Base-by-base conservation (phyloP, 2,888 invertebrate genomes). In the Sabatieria punctata region DNA sequence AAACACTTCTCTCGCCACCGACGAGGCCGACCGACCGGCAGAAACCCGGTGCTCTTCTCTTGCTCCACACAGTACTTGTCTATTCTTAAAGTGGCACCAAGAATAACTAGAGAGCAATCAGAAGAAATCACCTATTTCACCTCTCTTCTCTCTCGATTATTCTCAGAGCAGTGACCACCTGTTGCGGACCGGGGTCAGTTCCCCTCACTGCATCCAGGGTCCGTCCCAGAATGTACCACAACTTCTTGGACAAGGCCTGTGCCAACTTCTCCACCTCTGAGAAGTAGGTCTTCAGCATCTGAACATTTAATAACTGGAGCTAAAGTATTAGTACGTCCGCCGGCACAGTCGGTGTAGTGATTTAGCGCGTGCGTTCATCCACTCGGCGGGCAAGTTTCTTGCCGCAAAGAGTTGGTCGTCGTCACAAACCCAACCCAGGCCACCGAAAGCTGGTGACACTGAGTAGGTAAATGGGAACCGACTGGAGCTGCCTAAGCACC, bases 71-170 rank as follows among this genome's bases (percentile, higher is more conserved):
- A 84, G 69, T 83, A 81, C 57, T 78, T 77, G 72, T 97, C 97
- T 27, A 85, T 80, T 44, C 61, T 59, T 43, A 25, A 33, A 11
- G 13, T 33, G 33, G 33, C 33, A n/a, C 13, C 33, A 33, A n/a
- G 11, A n/a, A 11, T n/a, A n/a, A 33, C 11, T 13, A 33, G n/a
- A 33, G n/a, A 33, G n/a, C 33, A 33, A 33, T 13, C n/a, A n/a
- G 33, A 33, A 33, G 33, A 33, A 33, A 11, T n/a, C n/a, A n/a
- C 33, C 33, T 33, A n/a, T 33, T 33, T 33, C n/a, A 33, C 68
- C 84, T 85, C 63, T 97, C 93, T 67, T 97, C 97, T 46, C 95
- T 73, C 67, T 97, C 95, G 58, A 97, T 85, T 46, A 97, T 91
- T 54, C 97, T 74, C 33, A 97, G 68, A 0, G 86, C 91, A 6